phyloP scores from a whole-genome alignment of 2,888 invertebrate genomes.

The Argyra leucocephala region DNA sequence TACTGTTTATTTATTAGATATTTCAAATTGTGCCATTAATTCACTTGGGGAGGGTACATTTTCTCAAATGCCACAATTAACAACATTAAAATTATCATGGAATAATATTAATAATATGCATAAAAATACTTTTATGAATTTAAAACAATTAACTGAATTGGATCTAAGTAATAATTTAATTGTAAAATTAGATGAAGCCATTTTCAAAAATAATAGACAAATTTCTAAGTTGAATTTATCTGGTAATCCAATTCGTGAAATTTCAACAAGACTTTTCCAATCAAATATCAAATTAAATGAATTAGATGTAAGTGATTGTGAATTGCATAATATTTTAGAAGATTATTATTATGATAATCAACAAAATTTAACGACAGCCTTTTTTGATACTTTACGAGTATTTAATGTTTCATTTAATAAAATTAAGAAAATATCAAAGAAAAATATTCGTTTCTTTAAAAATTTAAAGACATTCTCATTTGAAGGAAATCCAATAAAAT shows the following conservation, averaged over 20 bases:
- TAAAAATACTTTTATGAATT: slow-evolving; percentile 47
- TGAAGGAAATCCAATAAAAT: slow-evolving; percentile 57
- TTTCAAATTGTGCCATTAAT: slow-evolving; percentile 62
- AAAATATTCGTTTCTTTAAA: slow-evolving; percentile 37
- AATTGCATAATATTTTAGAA: slow-evolving; percentile 57
- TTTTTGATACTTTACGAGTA: slow-evolving; percentile 49
- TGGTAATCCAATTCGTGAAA: slow-evolving; percentile 58
- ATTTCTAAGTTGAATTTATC: slow-evolving; percentile 56
- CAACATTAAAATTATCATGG: slow-evolving; percentile 56
- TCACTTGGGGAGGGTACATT: slow-evolving; percentile 55
- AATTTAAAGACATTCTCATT: slow-evolving; percentile 46
- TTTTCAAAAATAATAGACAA: slow-evolving; percentile 58
- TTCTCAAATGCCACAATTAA: slow-evolving; percentile 60
- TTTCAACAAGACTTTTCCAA: slow-evolving; percentile 59
- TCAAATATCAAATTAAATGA: slow-evolving; percentile 52
- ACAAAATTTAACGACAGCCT: slow-evolving; percentile 27
- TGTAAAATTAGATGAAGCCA: slow-evolving; percentile 49
- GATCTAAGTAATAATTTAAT: slow-evolving; percentile 65
- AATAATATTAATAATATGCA: slow-evolving; percentile 54
- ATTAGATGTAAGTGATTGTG: slow-evolving; percentile 62
- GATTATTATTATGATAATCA: slow-evolving; percentile 45
- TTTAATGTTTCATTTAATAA: slow-evolving; percentile 47
- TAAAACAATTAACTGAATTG: slow-evolving; percentile 55
- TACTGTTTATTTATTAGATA: slow-evolving; percentile 60
- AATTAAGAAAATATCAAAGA: slow-evolving; percentile 33